A percentile compares a stretch with the other conserved stretches of the same genome.
phyloP scores from a whole-genome alignment of 1,140 invertebrate species.

The Drosophila athabasca region DNA sequence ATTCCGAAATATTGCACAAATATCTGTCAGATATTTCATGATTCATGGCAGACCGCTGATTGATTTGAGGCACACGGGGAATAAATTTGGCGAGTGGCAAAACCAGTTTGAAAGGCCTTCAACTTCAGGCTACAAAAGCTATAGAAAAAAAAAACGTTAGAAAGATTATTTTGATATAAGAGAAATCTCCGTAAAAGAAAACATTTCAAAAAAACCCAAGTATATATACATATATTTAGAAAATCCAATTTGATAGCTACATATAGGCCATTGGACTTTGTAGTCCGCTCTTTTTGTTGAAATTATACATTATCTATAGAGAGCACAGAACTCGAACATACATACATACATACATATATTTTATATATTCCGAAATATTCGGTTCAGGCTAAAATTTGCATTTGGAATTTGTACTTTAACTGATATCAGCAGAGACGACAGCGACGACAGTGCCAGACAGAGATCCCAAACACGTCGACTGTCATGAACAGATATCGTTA shows the following conservation, averaged over 20 bases:
- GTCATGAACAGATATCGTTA: slow-evolving; percentile 29
- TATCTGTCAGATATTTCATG: slow-evolving; percentile 10
- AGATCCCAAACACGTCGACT: slow-evolving; percentile 16
- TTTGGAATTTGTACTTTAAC: slow-evolving; percentile 65
- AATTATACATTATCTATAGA: slow-evolving; percentile 3
- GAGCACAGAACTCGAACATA: background rate
- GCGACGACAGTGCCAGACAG: slow-evolving; percentile 1
- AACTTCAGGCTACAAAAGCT: background rate
- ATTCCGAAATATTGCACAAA: slow-evolving; percentile 1
- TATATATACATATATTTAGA: background rate
- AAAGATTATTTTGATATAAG: background rate
- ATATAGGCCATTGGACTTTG: slow-evolving; percentile 21
- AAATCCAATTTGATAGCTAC: background rate
- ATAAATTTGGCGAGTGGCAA: slow-evolving; percentile 1
- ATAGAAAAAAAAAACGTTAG: too few species aligned
- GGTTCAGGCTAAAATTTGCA: slow-evolving; percentile 15
- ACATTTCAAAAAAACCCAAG: background rate
- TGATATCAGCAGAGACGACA: slow-evolving; percentile 30
- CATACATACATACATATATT: slow-evolving; percentile 1
- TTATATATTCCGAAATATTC: slow-evolving; percentile 23
- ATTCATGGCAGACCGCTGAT: slow-evolving; percentile 32
- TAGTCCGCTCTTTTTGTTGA: background rate
- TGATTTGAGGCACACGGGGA: slow-evolving; percentile 22
- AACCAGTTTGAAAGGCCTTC: slow-evolving; percentile 12
- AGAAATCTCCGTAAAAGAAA: background rate